Evolutionary conservation across 2,888 invertebrate genomes (phyloP), one percentile per base, ranked within the genome.

Genomic region (Pardosa pseudoannulata): DNA sequence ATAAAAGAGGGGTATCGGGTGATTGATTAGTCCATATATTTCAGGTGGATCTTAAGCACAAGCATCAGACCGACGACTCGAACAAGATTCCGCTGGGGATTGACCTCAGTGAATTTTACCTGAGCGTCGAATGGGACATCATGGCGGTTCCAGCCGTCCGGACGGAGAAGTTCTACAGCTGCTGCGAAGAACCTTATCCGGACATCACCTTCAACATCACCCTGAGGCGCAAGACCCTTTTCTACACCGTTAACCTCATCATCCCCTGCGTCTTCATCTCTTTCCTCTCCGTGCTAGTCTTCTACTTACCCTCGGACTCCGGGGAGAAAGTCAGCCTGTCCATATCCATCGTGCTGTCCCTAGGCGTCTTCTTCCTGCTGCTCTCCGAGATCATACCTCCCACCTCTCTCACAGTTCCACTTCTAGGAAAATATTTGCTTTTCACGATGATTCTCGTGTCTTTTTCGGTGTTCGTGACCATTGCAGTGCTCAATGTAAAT

Each of bases 331-430:
- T 99, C 90, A 97, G 98, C 91, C 94, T 99, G 91, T 98, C 98
- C 93, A 98, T 99, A 92, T 98, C 98, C 90, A 98, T 99, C 93
- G 95, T 99, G 90, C 96, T 99, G 91, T 98, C 99, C 89, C 94
- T 99, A 92, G 99, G 98, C 91, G 98, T 99, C 93, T 99, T 99
- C 94, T 99, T 99, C 94, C 94, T 99, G 92, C 94, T 99, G 91
- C 93, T 99, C 92, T 98, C 98, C 88, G 97, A 97, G 95, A 98
- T 99, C 92, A 99, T 99, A 92, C 99, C 99, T 87, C 99, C 99
- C 88, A 99, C 99, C 13, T 98, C 98, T 79, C 93, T 99, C 91
- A 98, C 97, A 82, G 96, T 97, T 89, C 97, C 97, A 46, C 93
- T 97, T 90, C 94, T 97, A 89, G 97, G 97, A 90, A 98, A 99